Evolutionary conservation across 2,888 invertebrate species (phyloP).

Genomic region (Julus scandinavius): DNA sequence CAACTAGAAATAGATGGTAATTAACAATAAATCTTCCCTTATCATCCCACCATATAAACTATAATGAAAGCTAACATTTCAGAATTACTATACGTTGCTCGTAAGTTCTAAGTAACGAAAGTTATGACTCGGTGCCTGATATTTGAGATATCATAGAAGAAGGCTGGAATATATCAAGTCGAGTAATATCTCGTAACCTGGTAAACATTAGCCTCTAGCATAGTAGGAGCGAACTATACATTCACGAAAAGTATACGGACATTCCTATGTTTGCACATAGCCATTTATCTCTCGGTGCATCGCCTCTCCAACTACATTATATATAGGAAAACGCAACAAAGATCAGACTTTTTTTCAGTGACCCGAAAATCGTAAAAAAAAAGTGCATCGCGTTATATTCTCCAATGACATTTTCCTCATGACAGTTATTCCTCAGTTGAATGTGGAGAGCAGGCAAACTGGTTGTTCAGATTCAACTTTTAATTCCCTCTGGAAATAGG

Average conservation of each 20-base stretch:
- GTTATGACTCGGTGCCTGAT: not conserved
- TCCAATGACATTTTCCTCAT: not conserved
- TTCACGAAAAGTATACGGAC: not conserved
- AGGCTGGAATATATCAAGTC: not conserved
- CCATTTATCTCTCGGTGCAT: not conserved
- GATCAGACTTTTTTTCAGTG: not conserved
- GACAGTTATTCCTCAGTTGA: not conserved
- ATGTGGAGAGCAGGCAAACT: not conserved
- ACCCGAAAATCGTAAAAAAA: not conserved
- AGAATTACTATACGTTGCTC: too few relatives aligned
- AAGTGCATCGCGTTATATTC: not conserved
- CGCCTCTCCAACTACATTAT: not conserved
- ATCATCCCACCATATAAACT: not conserved
- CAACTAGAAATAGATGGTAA: not conserved
- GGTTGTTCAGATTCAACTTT: not conserved
- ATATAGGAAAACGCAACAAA: not conserved
- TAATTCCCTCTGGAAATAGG: constrained; percentile 34
- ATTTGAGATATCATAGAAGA: not conserved
- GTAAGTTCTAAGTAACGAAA: not conserved
- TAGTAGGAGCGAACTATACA: not conserved
- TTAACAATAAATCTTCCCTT: not conserved
- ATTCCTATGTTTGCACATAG: not conserved
- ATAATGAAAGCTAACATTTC: too few relatives aligned
- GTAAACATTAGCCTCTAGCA: not conserved
- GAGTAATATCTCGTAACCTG: not conserved